Percentiles rank a stretch among this genome's conserved stretches.
Conservation (phyloP, 1,140 invertebrate species). For the Zaprionus kolodkinae region DNA sequence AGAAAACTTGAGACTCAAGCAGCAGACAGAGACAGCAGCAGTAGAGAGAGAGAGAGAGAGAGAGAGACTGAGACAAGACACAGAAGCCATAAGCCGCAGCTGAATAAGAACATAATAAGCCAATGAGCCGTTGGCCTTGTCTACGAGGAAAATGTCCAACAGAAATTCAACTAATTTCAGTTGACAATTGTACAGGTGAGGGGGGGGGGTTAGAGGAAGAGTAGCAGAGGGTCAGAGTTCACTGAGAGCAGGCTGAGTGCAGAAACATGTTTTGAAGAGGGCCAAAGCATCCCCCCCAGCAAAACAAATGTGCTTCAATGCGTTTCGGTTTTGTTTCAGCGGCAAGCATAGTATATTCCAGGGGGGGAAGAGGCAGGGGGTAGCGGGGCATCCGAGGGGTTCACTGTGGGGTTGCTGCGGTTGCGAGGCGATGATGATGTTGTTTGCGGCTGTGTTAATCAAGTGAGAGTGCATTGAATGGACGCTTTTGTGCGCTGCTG, state of each 20-base stretch:
- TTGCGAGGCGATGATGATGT: slow-evolving; percentile 42
- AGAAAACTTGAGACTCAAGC: neutral
- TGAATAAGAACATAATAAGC: slow-evolving; percentile 40
- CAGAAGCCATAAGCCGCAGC: slow-evolving; percentile 49
- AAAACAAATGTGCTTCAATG: slow-evolving; percentile 14
- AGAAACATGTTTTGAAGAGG: slow-evolving; percentile 73
- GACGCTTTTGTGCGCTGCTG: slow-evolving; percentile 41
- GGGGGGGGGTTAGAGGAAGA: neutral
- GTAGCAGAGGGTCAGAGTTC: too few relatives aligned
- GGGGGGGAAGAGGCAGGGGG: neutral
- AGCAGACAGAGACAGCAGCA: neutral
- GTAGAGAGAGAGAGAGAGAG: neutral
- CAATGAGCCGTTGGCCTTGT: slow-evolving; percentile 62
- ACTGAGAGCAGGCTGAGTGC: slow-evolving; percentile 42
- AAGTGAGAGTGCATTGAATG: slow-evolving; percentile 64
- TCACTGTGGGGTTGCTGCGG: slow-evolving; percentile 19
- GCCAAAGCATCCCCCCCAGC: slow-evolving; percentile 30
- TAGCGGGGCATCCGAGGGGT: neutral
- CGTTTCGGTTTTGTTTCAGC: slow-evolving; percentile 5
- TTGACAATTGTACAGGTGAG: slow-evolving; percentile 63
- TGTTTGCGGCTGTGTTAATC: slow-evolving; percentile 63
- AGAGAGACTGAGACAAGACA: neutral
- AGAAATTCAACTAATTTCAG: slow-evolving; percentile 72
- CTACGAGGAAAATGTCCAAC: slow-evolving; percentile 23
- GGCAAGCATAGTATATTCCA: too few relatives aligned